Evolutionary conservation across 2,888 invertebrate species (phyloP).

Genomic region (Luffia ferchaultella): DNA sequence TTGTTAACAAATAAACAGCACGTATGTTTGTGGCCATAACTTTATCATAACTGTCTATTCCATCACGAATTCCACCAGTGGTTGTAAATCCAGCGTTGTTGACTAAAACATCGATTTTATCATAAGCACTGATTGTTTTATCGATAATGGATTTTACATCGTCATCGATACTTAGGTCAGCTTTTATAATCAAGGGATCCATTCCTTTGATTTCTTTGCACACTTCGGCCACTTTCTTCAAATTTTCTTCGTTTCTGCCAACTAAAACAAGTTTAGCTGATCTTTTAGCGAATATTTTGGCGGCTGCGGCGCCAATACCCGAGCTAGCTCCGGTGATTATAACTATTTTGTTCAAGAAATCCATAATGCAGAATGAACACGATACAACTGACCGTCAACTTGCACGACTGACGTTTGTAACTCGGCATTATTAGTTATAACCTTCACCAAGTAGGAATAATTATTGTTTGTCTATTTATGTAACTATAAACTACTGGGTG

Average conservation of each 20-base stretch:
- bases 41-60: constrained; percentile 4
- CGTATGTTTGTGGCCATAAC: constrained; percentile 4
- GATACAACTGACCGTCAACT: neutral
- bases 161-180: constrained; percentile 3
- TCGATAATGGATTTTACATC: constrained; percentile 3
- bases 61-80: neutral
- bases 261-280: constrained; percentile 66
- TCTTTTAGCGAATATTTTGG: constrained; percentile 62
- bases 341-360: constrained; percentile 34
- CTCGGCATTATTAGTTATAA: too few species aligned
- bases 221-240: constrained; percentile 55
- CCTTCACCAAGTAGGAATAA: too few species aligned
- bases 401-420: too few species aligned
- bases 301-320: constrained; percentile 72
- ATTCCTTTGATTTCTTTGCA: constrained; percentile 3
- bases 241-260: constrained; percentile 69
- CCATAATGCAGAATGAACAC: neutral
- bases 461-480: too few species aligned
- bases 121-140: constrained; percentile 3
- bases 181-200: constrained; percentile 2
- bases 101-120: constrained; percentile 4
- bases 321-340: constrained; percentile 68
- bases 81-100: constrained; percentile 5
- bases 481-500: too few species aligned
- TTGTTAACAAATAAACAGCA: neutral